Evolutionary conservation across 2,797 vertebrate species (phyloP), one percentile per base, ranked within the genome.

Genomic region (Sphaeramia orbicularis): DNA sequence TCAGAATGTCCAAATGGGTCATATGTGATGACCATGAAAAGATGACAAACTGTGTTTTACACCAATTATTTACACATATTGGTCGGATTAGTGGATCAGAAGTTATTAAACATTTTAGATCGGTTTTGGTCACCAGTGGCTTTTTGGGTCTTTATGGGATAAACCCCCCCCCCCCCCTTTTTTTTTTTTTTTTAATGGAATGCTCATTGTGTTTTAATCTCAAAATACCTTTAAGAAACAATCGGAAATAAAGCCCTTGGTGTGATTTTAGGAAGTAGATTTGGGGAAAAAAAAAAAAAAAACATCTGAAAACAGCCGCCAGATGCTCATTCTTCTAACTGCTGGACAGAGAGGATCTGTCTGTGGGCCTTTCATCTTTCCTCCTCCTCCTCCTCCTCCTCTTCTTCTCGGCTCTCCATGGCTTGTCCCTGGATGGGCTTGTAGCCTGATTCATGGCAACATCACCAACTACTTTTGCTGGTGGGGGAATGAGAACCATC

Each of bases 401-500:
- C 82, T 51, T 90, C 89, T 80, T 62, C 74, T 80, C 73, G 21
- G 83, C 71, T 71, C 77, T 86, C 76, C 67, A 11, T 40, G 55
- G 74, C 71, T 61, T 73, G 70, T 87, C 87, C 79, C 81, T 74
- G 82, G 67, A 71, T 41, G 44, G 67, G 65, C 81, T 74, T 85
- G 83, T 85, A 76, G 78, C 53, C 85, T 81, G 88, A 93, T 91
- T 87, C 89, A 88, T 92, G 79, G 62, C 73, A 67, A 59, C 80
- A 84, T 82, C 85, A 85, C 75, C 74, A 62, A 75, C 73, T 81
- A 88, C 86, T 86, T 87, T 90, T 65, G 16, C 67, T 89, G 68
- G 70, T 81, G 73, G 76, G 76, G 77, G 83, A 91, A 91, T 86
- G 79, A 92, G 81, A 89, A 89, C 83, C 76, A 89, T 80, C 88